phyloP scores from a whole-genome alignment of 2,888 invertebrate genomes.

The Dichetophora obliterata region DNA sequence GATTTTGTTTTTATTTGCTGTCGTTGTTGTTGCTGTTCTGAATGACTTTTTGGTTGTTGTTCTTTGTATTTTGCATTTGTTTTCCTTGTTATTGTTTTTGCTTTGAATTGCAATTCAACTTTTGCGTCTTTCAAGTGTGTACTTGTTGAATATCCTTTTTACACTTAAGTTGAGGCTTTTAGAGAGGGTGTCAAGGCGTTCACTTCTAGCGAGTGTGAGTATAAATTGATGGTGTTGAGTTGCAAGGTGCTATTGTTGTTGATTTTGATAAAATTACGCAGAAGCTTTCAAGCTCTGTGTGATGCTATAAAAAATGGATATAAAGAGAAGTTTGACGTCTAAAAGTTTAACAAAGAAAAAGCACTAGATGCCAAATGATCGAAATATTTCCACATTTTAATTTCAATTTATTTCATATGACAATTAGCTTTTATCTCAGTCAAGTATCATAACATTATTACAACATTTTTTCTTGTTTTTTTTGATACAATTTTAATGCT shows the following conservation, averaged over 20 bases:
- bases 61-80: background rate
- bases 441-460: too few species aligned
- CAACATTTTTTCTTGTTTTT: too few species aligned
- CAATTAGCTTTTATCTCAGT: too few species aligned
- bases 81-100: conserved; percentile 1
- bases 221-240: background rate
- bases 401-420: too few species aligned
- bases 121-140: conserved; percentile 3
- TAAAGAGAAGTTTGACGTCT: too few species aligned
- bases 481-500: too few species aligned
- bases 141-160: conserved; percentile 16
- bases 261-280: too few species aligned
- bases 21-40: conserved; percentile 2
- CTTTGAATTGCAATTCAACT: background rate
- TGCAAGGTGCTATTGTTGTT: background rate
- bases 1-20: background rate
- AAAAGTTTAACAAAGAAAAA: background rate
- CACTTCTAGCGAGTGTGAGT: background rate
- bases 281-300: too few species aligned
- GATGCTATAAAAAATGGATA: too few species aligned
- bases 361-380: too few species aligned
- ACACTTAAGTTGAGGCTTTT: background rate
- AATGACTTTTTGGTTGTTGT: background rate
- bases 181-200: background rate
- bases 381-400: too few species aligned